These are phyloP conservation scores for Pantherophis alleghaniensis DNA, from an alignment of 2,797 vertebrate genomes.

Conservation along the genomic window DNA sequence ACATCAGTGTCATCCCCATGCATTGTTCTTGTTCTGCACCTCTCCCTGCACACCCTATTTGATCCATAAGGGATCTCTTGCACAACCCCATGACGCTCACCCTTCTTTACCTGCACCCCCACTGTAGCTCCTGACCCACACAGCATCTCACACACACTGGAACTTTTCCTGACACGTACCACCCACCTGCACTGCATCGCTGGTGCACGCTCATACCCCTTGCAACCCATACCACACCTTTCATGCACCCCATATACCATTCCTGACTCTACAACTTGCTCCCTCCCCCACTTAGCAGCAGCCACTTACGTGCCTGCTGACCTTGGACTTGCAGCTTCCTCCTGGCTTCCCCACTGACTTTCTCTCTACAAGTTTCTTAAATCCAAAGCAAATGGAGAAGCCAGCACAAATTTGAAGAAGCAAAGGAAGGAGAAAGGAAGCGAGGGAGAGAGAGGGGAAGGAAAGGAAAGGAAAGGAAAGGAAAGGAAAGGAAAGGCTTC, in stretches of 20 bases:
- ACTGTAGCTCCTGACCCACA: not conserved
- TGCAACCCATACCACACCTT: not conserved
- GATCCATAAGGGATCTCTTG: not conserved
- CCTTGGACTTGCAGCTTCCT: not conserved
- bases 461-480: not conserved
- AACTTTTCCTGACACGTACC: not conserved
- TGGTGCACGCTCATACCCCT: not conserved
- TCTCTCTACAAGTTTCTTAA: not conserved
- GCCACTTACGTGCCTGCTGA: not conserved
- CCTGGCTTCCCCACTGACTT: not conserved
- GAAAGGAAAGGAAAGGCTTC: not conserved
- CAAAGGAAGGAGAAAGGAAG: not conserved
- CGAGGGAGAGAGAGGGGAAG: too few relatives aligned
- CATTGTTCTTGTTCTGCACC: not conserved
- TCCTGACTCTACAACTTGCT: not conserved
- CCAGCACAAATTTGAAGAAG: not conserved
- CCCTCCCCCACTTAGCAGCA: not conserved
- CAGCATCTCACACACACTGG: not conserved
- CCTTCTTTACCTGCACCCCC: not conserved
- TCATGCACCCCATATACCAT: not conserved
- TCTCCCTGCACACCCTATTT: not conserved
- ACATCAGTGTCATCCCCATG: not conserved
- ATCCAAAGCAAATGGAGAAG: not conserved
- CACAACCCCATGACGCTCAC: not conserved
- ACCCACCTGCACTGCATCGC: not conserved